A percentile compares a stretch with the other conserved stretches of the same genome.
Conservation (phyloP, 35 echinoderm and acorn worm species). For the Amphiura filiformis region DNA sequence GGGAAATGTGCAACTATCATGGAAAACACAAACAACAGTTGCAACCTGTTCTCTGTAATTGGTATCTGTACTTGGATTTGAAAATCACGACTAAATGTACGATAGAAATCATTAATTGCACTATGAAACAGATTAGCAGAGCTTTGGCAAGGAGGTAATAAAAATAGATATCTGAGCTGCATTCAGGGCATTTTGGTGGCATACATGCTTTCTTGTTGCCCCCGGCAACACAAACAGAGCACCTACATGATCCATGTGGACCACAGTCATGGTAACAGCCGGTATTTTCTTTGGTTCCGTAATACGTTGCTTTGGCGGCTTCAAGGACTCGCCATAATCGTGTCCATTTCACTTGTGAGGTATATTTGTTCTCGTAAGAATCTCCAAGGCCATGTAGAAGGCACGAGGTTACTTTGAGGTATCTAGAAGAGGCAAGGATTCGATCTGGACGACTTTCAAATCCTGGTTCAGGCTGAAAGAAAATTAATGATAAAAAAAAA, state of each 20-base stretch:
- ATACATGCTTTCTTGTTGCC: constrained; percentile 32
- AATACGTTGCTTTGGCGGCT: constrained; percentile 28
- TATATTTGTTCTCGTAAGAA: constrained; percentile 30
- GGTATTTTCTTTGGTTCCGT: neutral
- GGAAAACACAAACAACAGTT: neutral
- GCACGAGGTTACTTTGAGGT: constrained; percentile 15
- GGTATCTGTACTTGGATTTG: neutral
- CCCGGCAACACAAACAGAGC: constrained; percentile 57
- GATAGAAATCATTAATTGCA: constrained; percentile 30
- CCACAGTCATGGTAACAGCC: constrained; percentile 67
- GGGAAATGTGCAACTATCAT: neutral
- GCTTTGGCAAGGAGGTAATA: constrained; percentile 16
- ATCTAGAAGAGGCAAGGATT: constrained; percentile 43
- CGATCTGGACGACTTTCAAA: constrained; percentile 77
- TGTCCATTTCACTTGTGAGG: constrained; percentile 34
- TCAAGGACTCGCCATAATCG: constrained; percentile 19
- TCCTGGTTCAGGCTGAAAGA: constrained; percentile 60
- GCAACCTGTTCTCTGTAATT: neutral
- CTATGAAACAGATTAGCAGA: neutral
- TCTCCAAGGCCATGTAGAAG: constrained; percentile 31
- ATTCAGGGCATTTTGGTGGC: constrained; percentile 49
- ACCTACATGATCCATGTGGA: constrained; percentile 60
- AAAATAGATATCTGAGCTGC: constrained; percentile 27
- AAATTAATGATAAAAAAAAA: neutral
- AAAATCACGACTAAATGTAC: neutral